Evolutionary conservation across 1,140 invertebrate genomes (phyloP), one percentile per base, ranked within the genome.

Genomic region (Chironomus tepperi): DNA sequence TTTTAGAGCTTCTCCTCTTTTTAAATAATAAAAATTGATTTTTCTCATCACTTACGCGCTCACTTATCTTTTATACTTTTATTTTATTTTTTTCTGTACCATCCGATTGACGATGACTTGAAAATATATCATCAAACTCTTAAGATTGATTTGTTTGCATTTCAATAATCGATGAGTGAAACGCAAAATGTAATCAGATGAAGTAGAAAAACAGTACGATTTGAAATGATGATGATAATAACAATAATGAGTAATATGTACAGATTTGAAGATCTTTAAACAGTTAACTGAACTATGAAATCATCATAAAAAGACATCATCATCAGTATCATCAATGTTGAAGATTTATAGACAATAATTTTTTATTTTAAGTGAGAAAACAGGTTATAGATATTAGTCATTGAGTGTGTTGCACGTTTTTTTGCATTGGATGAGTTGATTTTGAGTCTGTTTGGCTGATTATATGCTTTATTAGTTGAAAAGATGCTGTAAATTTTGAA

Each of bases 1-100:
- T 70, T 70, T 70, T 70, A 70, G 65, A 70, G 65, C 65, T 70
- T 70, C 65, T 70, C 65, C 65, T 19, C 65, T 70, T 70, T 67
- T 57, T 57, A 57, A 57, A 57, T 57, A 57, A 34, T 34, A 57
- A n/a, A 57, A 57, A 57, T 57, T 57, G 8, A 12, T 12, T 57
- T 57, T 57, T 57, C 47, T 57, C 47, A 57, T 57, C 12, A 15
- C 12, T 15, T 57, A 47, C 15, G 12, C 12, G 47, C 47, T 57
- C 47, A n/a, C 0, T n/a, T n/a, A n/a, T n/a, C n/a, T n/a, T n/a
- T n/a, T n/a, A n/a, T n/a, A n/a, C n/a, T n/a, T n/a, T n/a, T n/a
- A n/a, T n/a, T n/a, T n/a, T n/a, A n/a, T n/a, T n/a, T n/a, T n/a
- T 57, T 57, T 57, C 8, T 47, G 24, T 47, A 47, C 15, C 43